Percentiles rank a stretch among this genome's conserved stretches.
phyloP scores from a whole-genome alignment of 2,113 vertebrate species.

The Trogon surrucura region DNA sequence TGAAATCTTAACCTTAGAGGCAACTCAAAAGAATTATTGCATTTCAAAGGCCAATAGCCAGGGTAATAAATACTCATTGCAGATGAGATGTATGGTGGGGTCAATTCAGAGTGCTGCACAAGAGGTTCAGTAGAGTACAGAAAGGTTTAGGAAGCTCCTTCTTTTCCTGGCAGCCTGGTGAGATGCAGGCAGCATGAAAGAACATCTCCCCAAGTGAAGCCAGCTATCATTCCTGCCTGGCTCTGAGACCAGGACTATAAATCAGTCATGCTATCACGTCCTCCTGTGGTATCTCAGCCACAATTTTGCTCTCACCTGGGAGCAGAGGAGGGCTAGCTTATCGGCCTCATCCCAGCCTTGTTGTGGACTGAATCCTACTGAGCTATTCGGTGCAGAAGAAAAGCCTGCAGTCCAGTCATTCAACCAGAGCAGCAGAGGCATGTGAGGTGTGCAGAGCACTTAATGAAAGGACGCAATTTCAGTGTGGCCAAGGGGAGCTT shows the following conservation, averaged over 20 bases:
- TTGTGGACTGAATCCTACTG: not conserved
- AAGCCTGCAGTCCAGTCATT: not conserved
- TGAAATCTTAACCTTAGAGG: not conserved
- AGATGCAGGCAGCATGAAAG: not conserved
- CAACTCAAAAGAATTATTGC: not conserved
- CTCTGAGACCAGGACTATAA: not conserved
- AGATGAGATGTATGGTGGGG: not conserved
- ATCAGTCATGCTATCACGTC: not conserved
- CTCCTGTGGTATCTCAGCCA: not conserved
- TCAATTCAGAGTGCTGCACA: not conserved
- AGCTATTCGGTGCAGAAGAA: not conserved
- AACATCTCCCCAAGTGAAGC: not conserved
- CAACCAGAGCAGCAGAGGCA: not conserved
- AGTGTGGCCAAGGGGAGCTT: not conserved
- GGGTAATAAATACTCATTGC: not conserved
- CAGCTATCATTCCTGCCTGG: not conserved
- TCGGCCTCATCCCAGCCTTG: not conserved
- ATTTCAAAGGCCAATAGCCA: not conserved
- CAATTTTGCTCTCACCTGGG: not conserved
- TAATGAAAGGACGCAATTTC: not conserved
- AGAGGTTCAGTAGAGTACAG: not conserved
- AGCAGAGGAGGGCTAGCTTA: not conserved
- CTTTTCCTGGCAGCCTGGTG: not conserved
- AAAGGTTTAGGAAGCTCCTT: not conserved
- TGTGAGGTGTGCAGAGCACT: not conserved